Evolutionary conservation across 2,113 vertebrate genomes (phyloP).

Genomic region (Meleagris gallopavo): DNA sequence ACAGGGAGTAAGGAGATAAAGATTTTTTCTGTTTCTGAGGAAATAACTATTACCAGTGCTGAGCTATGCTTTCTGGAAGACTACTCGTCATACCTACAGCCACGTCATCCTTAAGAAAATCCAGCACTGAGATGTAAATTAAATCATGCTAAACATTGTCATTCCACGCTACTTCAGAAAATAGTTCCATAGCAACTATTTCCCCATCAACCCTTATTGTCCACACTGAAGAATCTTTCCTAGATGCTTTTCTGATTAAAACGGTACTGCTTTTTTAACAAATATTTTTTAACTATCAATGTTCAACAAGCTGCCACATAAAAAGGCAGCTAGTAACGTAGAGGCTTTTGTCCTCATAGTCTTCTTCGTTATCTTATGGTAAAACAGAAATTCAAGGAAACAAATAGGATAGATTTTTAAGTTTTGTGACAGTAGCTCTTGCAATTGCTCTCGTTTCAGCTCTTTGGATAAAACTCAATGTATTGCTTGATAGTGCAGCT

Average conservation of each 20-base stretch:
- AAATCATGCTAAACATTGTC: conserved; percentile 25
- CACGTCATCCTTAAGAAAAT: not conserved
- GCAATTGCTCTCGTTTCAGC: not conserved
- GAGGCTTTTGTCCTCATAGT: not conserved
- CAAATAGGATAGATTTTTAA: not conserved
- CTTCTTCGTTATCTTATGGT: not conserved
- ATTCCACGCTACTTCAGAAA: not conserved
- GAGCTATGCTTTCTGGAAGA: not conserved
- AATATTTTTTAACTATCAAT: not conserved
- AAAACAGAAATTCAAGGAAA: not conserved
- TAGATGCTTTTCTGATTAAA: not conserved
- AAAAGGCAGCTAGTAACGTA: not conserved
- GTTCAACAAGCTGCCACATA: not conserved
- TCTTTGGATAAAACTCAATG: not conserved
- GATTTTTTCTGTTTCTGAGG: not conserved
- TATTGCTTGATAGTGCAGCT: not conserved
- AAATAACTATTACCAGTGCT: not conserved
- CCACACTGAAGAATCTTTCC: not conserved
- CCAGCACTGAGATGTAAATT: not conserved
- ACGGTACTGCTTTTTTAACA: not conserved
- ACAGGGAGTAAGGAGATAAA: not conserved
- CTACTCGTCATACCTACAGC: not conserved
- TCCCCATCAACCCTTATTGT: conserved; percentile 11
- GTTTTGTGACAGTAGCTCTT: not conserved
- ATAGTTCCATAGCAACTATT: conserved; percentile 59